These are phyloP conservation scores for Stenurella melanura DNA, from an alignment of 2,888 invertebrate genomes.

Conservation along the genomic window DNA sequence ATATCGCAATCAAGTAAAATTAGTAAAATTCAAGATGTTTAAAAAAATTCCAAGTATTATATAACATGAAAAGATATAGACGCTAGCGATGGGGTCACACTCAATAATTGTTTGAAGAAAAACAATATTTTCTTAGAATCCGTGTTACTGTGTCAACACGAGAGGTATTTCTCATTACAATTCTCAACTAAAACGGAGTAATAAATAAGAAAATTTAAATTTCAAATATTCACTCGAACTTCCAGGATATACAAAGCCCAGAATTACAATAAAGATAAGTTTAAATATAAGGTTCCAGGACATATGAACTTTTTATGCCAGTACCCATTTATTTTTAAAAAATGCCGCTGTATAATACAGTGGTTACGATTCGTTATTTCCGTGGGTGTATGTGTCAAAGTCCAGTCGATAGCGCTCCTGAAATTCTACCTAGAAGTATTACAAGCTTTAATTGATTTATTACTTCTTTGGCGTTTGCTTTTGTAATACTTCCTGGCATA, in stretches of 20 bases:
- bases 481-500: slow-evolving; percentile 1
- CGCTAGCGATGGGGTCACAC: no score
- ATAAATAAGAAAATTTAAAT: slow-evolving; percentile 39
- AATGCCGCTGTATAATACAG: slow-evolving; percentile 2
- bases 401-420: slow-evolving; percentile 14
- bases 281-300: slow-evolving; percentile 26
- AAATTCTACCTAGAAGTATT: background rate
- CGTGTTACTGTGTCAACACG: slow-evolving; percentile 16
- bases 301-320: slow-evolving; percentile 27
- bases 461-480: slow-evolving; percentile 9
- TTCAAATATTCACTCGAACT: slow-evolving; percentile 28
- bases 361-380: background rate
- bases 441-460: slow-evolving; percentile 21
- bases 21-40: no score
- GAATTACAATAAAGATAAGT: slow-evolving; percentile 32
- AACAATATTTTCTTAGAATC: slow-evolving; percentile 10
- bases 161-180: slow-evolving; percentile 35
- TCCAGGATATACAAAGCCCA: slow-evolving; percentile 10
- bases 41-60: no score
- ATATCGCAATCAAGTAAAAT: no score
- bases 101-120: no score
- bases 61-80: no score
- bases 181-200: slow-evolving; percentile 20
- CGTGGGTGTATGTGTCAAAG: background rate
- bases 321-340: slow-evolving; percentile 27